A percentile compares a stretch with the other conserved stretches of the same genome.
phyloP scores from a whole-genome alignment of 30 jellyfish, hydroid and myxozoan genomes.

The Aurelia coerulea region DNA sequence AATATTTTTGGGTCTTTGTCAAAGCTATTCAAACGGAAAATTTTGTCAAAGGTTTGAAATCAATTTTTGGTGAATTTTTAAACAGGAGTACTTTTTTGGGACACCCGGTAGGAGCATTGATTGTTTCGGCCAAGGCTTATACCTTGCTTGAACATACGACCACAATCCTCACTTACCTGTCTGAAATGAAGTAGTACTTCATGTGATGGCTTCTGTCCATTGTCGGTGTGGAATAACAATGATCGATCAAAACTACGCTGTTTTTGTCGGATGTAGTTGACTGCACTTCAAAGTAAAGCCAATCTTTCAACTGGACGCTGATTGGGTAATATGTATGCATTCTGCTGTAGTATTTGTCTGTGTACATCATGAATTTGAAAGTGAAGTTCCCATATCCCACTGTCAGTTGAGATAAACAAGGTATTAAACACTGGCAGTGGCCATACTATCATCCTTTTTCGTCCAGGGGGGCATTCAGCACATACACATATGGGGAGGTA shows the following conservation, averaged over 20 bases:
- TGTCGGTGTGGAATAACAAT: slow-evolving; percentile 37
- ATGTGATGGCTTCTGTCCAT: slow-evolving; percentile 29
- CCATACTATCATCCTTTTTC: too few species aligned
- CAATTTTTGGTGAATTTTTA: too few species aligned
- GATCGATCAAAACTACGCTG: slow-evolving; percentile 20
- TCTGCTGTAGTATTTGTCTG: slow-evolving; percentile 4
- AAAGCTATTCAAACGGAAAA: too few species aligned
- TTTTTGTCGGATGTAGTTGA: slow-evolving; percentile 10
- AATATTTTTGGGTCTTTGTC: too few species aligned
- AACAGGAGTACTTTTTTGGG: too few species aligned
- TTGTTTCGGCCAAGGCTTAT: too few species aligned
- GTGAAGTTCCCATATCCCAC: slow-evolving; percentile 42
- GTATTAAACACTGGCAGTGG: too few species aligned
- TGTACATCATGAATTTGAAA: slow-evolving; percentile 24
- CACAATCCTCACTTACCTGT: slow-evolving; percentile 1
- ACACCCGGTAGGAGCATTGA: too few species aligned
- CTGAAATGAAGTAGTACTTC: slow-evolving; percentile 14
- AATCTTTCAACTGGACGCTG: slow-evolving; percentile 30
- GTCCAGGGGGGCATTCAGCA: too few species aligned
- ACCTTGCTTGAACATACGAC: too few species aligned
- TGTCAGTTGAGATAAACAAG: not conserved
- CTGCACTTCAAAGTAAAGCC: slow-evolving; percentile 31
- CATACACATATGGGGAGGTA: too few species aligned
- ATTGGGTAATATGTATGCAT: slow-evolving; percentile 35
- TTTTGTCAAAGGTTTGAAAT: too few species aligned